Conservation (phyloP, 2,113 vertebrate species). For the Vanacampus margaritifer region DNA sequence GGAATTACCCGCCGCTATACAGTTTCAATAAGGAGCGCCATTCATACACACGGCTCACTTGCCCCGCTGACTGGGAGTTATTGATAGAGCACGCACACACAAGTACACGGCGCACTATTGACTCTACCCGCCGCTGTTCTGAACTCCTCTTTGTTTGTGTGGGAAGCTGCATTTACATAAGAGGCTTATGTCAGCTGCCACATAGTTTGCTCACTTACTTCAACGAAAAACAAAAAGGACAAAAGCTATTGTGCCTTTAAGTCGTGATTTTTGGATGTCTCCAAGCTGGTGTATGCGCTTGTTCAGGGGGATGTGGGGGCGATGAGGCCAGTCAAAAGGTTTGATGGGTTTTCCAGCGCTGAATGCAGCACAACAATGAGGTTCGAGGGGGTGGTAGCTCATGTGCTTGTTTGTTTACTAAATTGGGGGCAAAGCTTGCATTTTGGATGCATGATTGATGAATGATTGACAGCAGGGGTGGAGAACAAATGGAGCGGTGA, state of each 20-base stretch:
- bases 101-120: constrained; percentile 35
- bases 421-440: constrained; percentile 59
- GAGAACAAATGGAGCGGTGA: constrained; percentile 19
- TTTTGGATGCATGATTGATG: constrained; percentile 60
- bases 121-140: constrained; percentile 65
- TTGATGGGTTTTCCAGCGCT: constrained; percentile 13
- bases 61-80: constrained; percentile 50
- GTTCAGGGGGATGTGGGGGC: constrained; percentile 33
- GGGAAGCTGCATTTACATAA: constrained; percentile 78
- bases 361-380: constrained; percentile 27
- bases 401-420: constrained; percentile 65
- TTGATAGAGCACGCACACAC: constrained; percentile 50
- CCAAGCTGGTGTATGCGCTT: constrained; percentile 59
- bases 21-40: constrained; percentile 36
- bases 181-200: constrained; percentile 75
- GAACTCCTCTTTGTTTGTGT: constrained; percentile 76
- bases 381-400: constrained; percentile 46
- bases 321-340: constrained; percentile 21
- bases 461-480: constrained; percentile 3
- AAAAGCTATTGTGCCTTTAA: constrained; percentile 77
- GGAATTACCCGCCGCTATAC: constrained; percentile 48
- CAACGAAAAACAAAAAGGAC: constrained; percentile 74
- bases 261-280: constrained; percentile 75
- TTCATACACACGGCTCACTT: constrained; percentile 38
- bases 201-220: constrained; percentile 56